Conservation (phyloP, 1,140 invertebrate species). For the Eupeodes corollae region DNA sequence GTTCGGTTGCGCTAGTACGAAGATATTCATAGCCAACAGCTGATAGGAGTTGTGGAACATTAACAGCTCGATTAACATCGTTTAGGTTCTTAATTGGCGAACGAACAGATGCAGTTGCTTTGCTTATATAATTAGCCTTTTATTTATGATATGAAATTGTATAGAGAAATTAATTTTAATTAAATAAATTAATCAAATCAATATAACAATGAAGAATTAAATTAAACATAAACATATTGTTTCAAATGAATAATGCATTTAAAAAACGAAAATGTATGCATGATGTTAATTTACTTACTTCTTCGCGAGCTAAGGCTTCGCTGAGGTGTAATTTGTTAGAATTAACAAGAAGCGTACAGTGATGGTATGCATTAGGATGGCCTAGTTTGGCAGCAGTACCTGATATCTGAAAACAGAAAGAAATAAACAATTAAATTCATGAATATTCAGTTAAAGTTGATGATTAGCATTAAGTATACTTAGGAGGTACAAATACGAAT, state of each 20-base stretch:
- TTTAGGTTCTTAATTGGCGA: constrained; percentile 70
- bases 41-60: constrained; percentile 54
- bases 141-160: neutral
- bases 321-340: constrained; percentile 64
- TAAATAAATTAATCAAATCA: neutral
- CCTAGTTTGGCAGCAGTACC: constrained; percentile 87
- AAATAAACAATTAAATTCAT: constrained; percentile 1
- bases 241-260: too few species aligned
- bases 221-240: too few species aligned
- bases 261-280: neutral
- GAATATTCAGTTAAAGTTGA: neutral
- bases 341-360: constrained; percentile 82
- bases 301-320: constrained; percentile 50
- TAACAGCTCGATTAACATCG: constrained; percentile 58
- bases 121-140: constrained; percentile 49
- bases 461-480: constrained; percentile 9
- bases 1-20: constrained; percentile 50
- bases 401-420: constrained; percentile 50
- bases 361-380: constrained; percentile 77
- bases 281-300: constrained; percentile 42
- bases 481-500: too few species aligned
- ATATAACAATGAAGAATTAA: too few species aligned
- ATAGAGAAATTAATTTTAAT: neutral
- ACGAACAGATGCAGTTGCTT: constrained; percentile 68
- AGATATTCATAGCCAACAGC: constrained; percentile 72